A percentile compares a stretch with the other conserved stretches of the same genome.
Conservation (phyloP, 2,113 vertebrate genomes). For the Jacana jacana region DNA sequence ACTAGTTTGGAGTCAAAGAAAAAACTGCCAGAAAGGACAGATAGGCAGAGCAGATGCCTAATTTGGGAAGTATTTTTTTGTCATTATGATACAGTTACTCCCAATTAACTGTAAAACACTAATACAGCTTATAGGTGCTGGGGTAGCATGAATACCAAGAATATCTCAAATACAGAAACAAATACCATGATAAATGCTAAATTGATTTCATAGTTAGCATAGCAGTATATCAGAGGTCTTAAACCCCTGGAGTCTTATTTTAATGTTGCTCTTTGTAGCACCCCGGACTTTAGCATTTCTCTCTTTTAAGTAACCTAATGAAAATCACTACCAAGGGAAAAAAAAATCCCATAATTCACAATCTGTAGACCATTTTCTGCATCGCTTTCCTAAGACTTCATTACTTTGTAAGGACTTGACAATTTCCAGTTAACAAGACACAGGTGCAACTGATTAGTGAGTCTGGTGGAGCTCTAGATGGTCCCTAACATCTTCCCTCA, state of each 20-base stretch:
- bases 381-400: background rate
- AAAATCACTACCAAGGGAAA: background rate
- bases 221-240: background rate
- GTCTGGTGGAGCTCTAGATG: background rate
- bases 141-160: background rate
- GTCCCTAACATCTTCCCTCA: background rate
- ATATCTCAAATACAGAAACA: background rate
- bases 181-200: background rate
- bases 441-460: slow-evolving; percentile 11
- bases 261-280: background rate
- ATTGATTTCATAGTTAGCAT: background rate
- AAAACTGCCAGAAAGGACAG: background rate
- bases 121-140: background rate
- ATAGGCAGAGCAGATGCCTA: background rate
- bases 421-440: slow-evolving; percentile 27
- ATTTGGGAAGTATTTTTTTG: background rate
- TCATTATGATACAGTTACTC: background rate
- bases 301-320: background rate
- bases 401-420: background rate
- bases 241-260: background rate
- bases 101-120: background rate
- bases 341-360: background rate
- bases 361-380: slow-evolving; percentile 9
- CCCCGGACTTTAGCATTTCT: background rate
- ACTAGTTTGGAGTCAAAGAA: background rate